Evolutionary conservation across 2,888 invertebrate species (phyloP), one percentile per base, ranked within the genome.

Genomic region (Notocelia uddmanniana): DNA sequence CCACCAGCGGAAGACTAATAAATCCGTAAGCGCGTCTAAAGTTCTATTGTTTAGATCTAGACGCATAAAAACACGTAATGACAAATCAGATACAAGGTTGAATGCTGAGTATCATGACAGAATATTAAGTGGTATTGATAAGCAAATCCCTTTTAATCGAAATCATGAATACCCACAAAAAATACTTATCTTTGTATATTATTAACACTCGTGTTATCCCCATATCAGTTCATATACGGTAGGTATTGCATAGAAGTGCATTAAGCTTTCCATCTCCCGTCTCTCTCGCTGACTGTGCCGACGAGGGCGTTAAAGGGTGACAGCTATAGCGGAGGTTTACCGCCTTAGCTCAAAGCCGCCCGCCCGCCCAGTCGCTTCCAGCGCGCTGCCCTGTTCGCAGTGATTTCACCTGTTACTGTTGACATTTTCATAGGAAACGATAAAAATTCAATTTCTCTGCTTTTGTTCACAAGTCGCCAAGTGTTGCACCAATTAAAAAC

Each of bases 291-390:
- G 70, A 73, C 74, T 78, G 70, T 74, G 70, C 62, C 69, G 75
- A 73, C 74, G 75, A 55, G 74, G 75, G 77, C 69, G 89, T 81
- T 81, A 41, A 87, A 91, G 84, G 74, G 87, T 83, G 86, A 91
- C 77, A 77, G 88, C 82, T 79, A 83, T 81, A 84, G 74, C 70
- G 76, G 78, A 91, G 89, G 90, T 86, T 89, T 86, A 77, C 82
- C 88, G 85, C 88, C 88, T 81, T 84, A 85, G 83, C 83, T 81
- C 73, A 76, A 77, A 82, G 82, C 78, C 86, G 85, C 89, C 92
- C 91, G 92, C 93, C 93, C 92, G 91, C 92, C 93, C 92, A 93
- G 92, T 93, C 82, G 83, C 83, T 80, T 80, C 76, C 79, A 81
- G 89, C 76, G 77, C 80, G 83, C 85, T 85, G 89, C 85, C 85